Evolutionary conservation across 1,140 invertebrate genomes (phyloP), one percentile per base, ranked within the genome.

Genomic region (Drosophila hydei): DNA sequence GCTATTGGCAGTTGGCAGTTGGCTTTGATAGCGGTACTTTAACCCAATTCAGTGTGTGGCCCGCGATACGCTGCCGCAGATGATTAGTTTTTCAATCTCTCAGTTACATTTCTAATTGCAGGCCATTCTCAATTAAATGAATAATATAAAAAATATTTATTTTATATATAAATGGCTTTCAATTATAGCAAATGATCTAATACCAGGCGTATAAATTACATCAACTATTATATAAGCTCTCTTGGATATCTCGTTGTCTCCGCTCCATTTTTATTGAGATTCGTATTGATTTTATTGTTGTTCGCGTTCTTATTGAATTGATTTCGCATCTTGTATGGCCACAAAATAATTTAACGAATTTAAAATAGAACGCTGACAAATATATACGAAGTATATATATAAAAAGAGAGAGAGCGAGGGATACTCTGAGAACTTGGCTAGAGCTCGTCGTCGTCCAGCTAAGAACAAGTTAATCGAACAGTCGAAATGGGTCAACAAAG

Each of bases 401-500:
- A 50, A n/a, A n/a, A n/a, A n/a, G n/a, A n/a, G n/a, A n/a, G n/a
- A n/a, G n/a, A n/a, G n/a, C n/a, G n/a, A n/a, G n/a, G n/a, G n/a
- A 23, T 45, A 21, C 42, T 45, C 18, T 12, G 19, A 30, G 14
- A 71, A 79, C 71, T 56, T 56, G 55, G 30, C 59, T 65, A 18
- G 4, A 42, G 16, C 42, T 50, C 19, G 47, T 63, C 63, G 43
- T 54, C 59, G 56, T 21, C 47, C 51, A 72, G 40, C 47, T 69
- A 25, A 60, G 59, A 74, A 80, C 74, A 36, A 87, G 74, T 80
- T 77, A 81, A 77, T 72, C 70, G 42, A 69, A 62, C 74, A 68
- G 54, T 64, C 77, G 63, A 87, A 85, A 71, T 87, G 77, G 77
- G 81, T 77, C 77, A 87, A 77, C 64, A 79, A 63, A 42, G 43